Conservation (phyloP, 2,113 vertebrate genomes). For the Elephantulus edwardii region DNA sequence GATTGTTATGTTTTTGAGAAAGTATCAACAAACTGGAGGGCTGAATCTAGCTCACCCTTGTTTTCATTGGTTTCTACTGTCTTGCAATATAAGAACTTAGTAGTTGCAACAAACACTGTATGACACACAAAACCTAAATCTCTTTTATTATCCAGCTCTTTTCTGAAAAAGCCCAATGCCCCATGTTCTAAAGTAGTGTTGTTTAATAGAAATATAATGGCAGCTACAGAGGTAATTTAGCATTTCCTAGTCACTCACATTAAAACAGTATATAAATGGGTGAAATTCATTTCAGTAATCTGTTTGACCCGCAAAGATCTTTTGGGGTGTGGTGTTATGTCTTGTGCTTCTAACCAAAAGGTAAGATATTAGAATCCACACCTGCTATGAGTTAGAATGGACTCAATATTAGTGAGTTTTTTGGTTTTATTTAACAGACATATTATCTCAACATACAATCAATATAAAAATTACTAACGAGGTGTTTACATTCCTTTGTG, state of each 20-base stretch:
- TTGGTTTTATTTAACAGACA: no score
- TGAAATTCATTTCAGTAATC: not conserved
- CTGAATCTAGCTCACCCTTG: not conserved
- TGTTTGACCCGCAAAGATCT: not conserved
- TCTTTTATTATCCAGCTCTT: not conserved
- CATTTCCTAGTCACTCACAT: not conserved
- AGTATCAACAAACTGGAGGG: not conserved
- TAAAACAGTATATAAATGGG: not conserved
- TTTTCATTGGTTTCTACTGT: not conserved
- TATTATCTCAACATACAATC: not conserved
- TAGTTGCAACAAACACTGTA: fast-evolving
- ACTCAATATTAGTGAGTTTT: no score
- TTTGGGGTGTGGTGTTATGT: no score
- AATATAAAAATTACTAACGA: not conserved
- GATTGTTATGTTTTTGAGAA: not conserved
- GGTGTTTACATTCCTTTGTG: not conserved
- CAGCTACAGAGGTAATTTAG: not conserved
- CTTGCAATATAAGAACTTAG: not conserved
- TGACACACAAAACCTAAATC: not conserved
- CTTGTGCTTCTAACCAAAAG: no score
- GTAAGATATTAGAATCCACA: no score
- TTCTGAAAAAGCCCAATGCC: not conserved
- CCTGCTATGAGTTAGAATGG: no score
- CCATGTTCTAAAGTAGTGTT: not conserved
- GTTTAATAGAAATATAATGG: not conserved